Evolutionary conservation across 2,797 vertebrate species (phyloP).

Genomic region (Pseudotriccus pelzelni): DNA sequence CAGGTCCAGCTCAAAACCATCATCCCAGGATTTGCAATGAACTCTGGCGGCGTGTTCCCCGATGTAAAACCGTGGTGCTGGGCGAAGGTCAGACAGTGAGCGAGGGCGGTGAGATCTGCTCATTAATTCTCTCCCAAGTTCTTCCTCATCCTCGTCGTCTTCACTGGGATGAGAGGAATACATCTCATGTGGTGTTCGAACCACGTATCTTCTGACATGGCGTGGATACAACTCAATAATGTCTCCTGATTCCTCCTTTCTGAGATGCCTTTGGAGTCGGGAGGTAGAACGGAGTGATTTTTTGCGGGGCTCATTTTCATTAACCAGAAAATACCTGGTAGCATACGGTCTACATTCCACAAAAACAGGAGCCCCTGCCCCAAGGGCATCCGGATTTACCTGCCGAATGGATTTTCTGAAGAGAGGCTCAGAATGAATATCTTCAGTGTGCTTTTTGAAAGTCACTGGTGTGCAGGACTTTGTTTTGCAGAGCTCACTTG

Average conservation of each 20-base stretch:
- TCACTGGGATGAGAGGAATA: constrained; percentile 82
- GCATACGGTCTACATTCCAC: constrained; percentile 70
- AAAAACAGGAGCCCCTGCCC: constrained; percentile 70
- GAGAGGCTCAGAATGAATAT: constrained; percentile 82
- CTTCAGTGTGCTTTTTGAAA: constrained; percentile 68
- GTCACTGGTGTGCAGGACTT: constrained; percentile 76
- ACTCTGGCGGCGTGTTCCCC: constrained; percentile 72
- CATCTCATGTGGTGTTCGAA: constrained; percentile 60
- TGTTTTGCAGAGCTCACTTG: constrained; percentile 74
- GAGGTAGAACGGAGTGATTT: constrained; percentile 78
- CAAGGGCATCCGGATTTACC: constrained; percentile 58
- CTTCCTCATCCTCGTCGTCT: constrained; percentile 82
- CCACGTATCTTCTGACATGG: constrained; percentile 74
- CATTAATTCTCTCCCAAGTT: constrained; percentile 52
- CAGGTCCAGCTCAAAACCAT: constrained; percentile 58
- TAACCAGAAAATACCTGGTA: constrained; percentile 85
- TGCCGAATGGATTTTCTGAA: constrained; percentile 81
- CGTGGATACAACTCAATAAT: constrained; percentile 82
- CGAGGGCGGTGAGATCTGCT: constrained; percentile 70
- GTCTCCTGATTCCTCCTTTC: constrained; percentile 77
- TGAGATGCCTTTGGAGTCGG: constrained; percentile 82
- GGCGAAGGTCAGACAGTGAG: constrained; percentile 83
- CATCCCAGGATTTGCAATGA: constrained; percentile 67
- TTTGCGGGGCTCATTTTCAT: constrained; percentile 82
- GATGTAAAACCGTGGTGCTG: constrained; percentile 81